phyloP scores from a whole-genome alignment of 2,888 invertebrate genomes.

The Dysmachus trigonus region DNA sequence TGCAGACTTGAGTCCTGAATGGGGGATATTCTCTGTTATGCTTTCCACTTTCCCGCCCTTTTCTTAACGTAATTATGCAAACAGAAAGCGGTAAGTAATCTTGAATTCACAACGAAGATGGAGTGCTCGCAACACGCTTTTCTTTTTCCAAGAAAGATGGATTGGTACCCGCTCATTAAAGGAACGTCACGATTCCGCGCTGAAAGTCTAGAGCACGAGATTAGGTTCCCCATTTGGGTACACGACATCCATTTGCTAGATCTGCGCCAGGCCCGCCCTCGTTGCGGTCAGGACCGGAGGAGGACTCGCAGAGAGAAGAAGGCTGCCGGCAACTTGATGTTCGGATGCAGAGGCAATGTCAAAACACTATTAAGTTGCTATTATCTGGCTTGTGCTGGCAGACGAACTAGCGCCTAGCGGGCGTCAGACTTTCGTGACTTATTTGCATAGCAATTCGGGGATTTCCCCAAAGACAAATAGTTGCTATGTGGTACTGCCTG shows the following conservation, averaged over 20 bases:
- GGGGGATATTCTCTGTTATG: not conserved
- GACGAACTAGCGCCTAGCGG: not conserved
- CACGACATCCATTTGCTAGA: not conserved
- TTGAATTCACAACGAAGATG: constrained; percentile 32
- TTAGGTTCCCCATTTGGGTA: not conserved
- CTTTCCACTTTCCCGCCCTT: not conserved
- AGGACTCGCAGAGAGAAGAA: not conserved
- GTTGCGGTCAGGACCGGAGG: not conserved
- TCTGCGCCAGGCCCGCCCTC: not conserved
- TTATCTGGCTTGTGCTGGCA: not conserved
- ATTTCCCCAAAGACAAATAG: not conserved
- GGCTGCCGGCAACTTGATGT: not conserved
- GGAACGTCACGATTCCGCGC: constrained; percentile 29
- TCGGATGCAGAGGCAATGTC: not conserved
- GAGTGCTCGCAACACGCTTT: not conserved
- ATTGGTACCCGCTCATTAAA: constrained; percentile 37
- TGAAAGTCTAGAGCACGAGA: not conserved
- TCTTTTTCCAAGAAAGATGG: constrained; percentile 7
- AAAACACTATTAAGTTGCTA: constrained; percentile 6
- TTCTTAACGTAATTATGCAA: constrained; percentile 25
- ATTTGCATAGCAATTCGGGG: not conserved
- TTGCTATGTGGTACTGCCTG: not conserved
- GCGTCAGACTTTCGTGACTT: not conserved
- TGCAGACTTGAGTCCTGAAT: not conserved
- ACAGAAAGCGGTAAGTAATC: not conserved